These are phyloP conservation scores for Amyelois transitella DNA, from an alignment of 1,140 invertebrate species.

Conservation along the genomic window DNA sequence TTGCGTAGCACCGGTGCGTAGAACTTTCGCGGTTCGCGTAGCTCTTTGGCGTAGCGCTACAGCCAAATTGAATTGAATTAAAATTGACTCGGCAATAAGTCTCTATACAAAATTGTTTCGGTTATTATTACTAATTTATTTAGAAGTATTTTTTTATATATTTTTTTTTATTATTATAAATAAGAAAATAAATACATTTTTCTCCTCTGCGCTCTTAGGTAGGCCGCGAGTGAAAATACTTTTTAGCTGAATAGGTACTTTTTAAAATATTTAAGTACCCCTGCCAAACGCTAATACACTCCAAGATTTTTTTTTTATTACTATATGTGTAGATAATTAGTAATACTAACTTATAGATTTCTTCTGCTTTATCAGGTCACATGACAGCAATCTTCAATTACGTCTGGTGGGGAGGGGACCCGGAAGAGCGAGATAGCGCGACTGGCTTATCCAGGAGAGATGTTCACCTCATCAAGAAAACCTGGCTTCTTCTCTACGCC, in stretches of 20 bases:
- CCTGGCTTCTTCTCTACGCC: constrained; percentile 44
- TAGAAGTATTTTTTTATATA: too few species aligned
- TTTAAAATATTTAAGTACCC: too few species aligned
- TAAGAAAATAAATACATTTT: too few species aligned
- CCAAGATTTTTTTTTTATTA: background rate
- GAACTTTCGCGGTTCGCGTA: too few species aligned
- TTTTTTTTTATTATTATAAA: too few species aligned
- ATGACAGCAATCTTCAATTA: constrained; percentile 37
- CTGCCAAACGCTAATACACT: too few species aligned
- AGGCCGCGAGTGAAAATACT: background rate
- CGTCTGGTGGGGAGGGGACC: constrained; percentile 56
- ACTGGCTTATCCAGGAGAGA: constrained; percentile 54
- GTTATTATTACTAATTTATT: too few species aligned
- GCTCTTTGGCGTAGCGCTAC: too few species aligned
- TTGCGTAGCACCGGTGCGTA: too few species aligned
- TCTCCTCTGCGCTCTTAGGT: background rate
- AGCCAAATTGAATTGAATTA: too few species aligned
- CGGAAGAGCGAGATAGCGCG: constrained; percentile 36
- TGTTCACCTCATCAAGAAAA: constrained; percentile 41
- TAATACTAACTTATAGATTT: background rate
- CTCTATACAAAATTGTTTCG: too few species aligned
- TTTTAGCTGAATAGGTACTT: background rate
- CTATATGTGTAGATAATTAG: background rate
- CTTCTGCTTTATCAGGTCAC: background rate
- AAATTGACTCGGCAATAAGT: too few species aligned